A percentile compares a stretch with the other conserved stretches of the same genome.
Conservation (phyloP, 2,888 invertebrate genomes). For the Alentia gelatinosa region DNA sequence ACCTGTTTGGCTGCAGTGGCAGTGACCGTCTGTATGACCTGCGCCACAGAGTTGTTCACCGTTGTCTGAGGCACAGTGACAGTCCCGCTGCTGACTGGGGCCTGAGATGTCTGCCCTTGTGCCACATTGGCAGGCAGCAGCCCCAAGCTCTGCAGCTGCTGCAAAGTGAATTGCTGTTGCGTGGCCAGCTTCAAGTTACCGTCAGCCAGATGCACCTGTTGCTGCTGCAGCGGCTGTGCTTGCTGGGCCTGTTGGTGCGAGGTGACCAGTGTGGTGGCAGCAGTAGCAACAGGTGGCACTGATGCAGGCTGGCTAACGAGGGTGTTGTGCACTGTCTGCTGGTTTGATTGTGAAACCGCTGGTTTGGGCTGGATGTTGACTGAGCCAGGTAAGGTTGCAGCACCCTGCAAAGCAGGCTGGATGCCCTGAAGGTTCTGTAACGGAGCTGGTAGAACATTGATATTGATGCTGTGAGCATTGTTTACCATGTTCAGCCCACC, state of each 20-base stretch:
- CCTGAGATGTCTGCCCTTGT: background rate
- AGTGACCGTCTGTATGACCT: constrained; percentile 18
- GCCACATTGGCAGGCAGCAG: constrained; percentile 22
- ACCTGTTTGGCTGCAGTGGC: constrained; percentile 38
- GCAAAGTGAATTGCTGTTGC: constrained; percentile 65
- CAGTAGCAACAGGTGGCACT: background rate
- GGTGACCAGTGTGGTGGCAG: background rate
- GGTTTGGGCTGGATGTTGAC: constrained; percentile 43
- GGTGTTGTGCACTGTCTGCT: background rate
- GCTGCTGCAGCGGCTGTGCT: constrained; percentile 15
- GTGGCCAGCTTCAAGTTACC: constrained; percentile 69
- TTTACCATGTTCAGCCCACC: constrained; percentile 51
- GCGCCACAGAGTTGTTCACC: constrained; percentile 19
- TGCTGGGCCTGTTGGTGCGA: background rate
- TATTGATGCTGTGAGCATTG: constrained; percentile 39
- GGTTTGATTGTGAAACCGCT: background rate
- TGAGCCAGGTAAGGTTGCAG: background rate
- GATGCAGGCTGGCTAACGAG: background rate
- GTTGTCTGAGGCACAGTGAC: background rate
- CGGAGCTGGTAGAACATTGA: constrained; percentile 50
- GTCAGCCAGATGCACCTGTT: constrained; percentile 55
- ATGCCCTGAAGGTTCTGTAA: constrained; percentile 11
- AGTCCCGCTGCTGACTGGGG: background rate
- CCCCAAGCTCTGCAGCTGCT: constrained; percentile 67
- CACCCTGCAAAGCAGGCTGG: background rate